Conservation (phyloP, 2,797 vertebrate genomes). For the Leptoclinus maculatus region DNA sequence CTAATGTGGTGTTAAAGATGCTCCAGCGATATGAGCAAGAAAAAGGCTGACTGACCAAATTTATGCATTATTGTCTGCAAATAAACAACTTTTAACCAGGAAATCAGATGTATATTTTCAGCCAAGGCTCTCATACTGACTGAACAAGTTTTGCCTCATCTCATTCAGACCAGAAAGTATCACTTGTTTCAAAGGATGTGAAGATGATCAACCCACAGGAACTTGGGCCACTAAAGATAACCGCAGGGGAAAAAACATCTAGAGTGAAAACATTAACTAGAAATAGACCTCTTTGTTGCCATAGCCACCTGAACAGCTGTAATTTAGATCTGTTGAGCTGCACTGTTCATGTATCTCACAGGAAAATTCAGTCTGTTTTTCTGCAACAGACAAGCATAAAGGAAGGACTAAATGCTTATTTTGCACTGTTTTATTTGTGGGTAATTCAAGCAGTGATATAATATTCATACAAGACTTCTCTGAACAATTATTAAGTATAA, state of each 20-base stretch:
- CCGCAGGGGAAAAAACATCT: slow-evolving; percentile 66
- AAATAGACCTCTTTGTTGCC: slow-evolving; percentile 76
- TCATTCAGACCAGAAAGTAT: slow-evolving; percentile 41
- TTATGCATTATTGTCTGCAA: slow-evolving; percentile 27
- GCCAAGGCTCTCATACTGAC: background rate
- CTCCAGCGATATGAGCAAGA: slow-evolving; percentile 29
- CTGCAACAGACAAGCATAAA: background rate
- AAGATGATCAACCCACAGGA: slow-evolving; percentile 65
- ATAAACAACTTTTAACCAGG: slow-evolving; percentile 41
- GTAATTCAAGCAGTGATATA: background rate
- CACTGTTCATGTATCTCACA: slow-evolving; percentile 34
- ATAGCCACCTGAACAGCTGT: slow-evolving; percentile 70
- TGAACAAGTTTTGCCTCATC: slow-evolving; percentile 25
- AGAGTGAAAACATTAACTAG: slow-evolving; percentile 65
- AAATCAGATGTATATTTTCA: slow-evolving; percentile 27
- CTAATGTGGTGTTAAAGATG: slow-evolving; percentile 31
- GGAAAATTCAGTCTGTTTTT: background rate
- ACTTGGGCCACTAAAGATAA: slow-evolving; percentile 67
- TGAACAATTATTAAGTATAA: background rate
- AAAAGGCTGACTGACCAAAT: slow-evolving; percentile 45
- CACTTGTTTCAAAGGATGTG: slow-evolving; percentile 59
- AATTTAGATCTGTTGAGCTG: slow-evolving; percentile 54
- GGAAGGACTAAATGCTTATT: background rate
- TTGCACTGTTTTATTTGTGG: background rate
- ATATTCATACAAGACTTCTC: background rate